Percentiles rank a stretch among this genome's conserved stretches.
These are phyloP conservation scores for Bufo bufo DNA, from an alignment of 2,113 vertebrate genomes.

Conservation along the genomic window DNA sequence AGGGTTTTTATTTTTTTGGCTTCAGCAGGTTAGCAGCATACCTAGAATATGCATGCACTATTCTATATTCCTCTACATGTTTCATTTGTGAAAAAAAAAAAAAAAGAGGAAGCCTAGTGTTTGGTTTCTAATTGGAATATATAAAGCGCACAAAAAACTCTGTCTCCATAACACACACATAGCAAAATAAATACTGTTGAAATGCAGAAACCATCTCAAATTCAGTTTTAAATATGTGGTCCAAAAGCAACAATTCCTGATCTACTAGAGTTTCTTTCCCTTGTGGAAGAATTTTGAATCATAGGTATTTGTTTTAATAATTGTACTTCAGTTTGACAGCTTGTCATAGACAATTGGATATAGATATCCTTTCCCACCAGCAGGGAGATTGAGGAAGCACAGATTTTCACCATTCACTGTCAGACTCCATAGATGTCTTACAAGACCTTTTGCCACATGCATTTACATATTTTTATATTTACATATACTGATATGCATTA, in stretches of 20 bases:
- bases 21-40: neutral
- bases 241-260: slow-evolving; percentile 14
- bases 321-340: neutral
- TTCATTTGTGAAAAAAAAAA: neutral
- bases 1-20: neutral
- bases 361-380: neutral
- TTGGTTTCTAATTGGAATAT: slow-evolving; percentile 14
- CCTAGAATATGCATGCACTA: neutral
- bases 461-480: neutral
- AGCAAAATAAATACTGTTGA: slow-evolving; percentile 27
- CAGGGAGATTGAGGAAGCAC: neutral
- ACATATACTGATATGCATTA: too few relatives aligned
- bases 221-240: neutral
- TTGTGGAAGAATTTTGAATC: neutral
- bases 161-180: neutral
- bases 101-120: neutral
- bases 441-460: neutral
- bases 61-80: too few relatives aligned
- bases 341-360: neutral
- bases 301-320: slow-evolving; percentile 16
- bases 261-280: neutral
- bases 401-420: neutral
- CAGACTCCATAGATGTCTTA: neutral
- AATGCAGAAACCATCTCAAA: slow-evolving; percentile 8
- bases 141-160: neutral